A percentile compares a stretch with the other conserved stretches of the same genome.
Conservation (phyloP, 1,140 invertebrate genomes). For the Zaprionus camerounensis region DNA sequence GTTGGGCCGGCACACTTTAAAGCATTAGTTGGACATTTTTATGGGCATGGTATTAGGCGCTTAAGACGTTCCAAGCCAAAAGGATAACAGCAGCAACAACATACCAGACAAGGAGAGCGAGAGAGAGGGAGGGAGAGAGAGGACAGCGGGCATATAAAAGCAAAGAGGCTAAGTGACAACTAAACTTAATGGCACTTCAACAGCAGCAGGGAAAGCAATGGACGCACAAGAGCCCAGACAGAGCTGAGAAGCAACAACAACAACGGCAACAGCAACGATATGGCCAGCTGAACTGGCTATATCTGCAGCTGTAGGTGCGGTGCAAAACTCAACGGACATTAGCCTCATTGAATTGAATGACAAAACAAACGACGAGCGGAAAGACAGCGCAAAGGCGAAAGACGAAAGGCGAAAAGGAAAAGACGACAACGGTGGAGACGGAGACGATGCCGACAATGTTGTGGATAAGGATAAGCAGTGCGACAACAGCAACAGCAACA, state of each 20-base stretch:
- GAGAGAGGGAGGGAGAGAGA: constrained; percentile 17
- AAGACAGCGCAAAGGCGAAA: constrained; percentile 43
- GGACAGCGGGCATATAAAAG: constrained; percentile 72
- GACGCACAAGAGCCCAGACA: constrained; percentile 70
- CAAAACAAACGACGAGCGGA: constrained; percentile 79
- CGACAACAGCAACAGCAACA: constrained; percentile 55
- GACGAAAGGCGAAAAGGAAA: constrained; percentile 42
- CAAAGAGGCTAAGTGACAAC: constrained; percentile 84
- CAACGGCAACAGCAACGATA: constrained; percentile 3
- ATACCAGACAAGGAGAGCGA: constrained; percentile 30
- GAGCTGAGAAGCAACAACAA: constrained; percentile 37
- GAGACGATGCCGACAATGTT: constrained; percentile 61
- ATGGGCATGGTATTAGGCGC: constrained; percentile 82
- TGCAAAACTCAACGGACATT: constrained; percentile 81
- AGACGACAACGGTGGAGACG: constrained; percentile 31
- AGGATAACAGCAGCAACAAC: constrained; percentile 75
- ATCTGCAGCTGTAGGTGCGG: constrained; percentile 59
- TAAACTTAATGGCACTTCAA: constrained; percentile 84
- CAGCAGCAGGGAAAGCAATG: constrained; percentile 81
- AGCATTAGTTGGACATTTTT: constrained; percentile 83
- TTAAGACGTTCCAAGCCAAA: constrained; percentile 82
- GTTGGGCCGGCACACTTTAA: constrained; percentile 78
- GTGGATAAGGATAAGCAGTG: constrained; percentile 79
- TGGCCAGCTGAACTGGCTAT: constrained; percentile 43
- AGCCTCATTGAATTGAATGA: constrained; percentile 84